These are phyloP conservation scores for Halcyon senegalensis DNA, from an alignment of 2,113 vertebrate genomes.

Conservation along the genomic window DNA sequence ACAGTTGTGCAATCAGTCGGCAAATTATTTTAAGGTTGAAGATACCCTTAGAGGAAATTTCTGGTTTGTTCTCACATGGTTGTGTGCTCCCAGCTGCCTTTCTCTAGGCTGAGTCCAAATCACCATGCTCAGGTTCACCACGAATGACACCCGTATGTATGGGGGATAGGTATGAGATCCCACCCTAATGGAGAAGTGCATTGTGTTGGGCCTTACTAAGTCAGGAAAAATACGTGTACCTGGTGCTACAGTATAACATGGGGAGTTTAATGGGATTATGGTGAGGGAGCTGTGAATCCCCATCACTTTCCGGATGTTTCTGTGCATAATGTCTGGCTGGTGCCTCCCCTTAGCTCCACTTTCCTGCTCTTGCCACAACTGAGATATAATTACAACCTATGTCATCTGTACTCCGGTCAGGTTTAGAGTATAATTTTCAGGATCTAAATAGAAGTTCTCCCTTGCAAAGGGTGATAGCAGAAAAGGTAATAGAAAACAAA, in stretches of 20 bases:
- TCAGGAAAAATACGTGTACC: not conserved
- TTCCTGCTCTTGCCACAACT: not conserved
- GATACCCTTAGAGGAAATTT: not conserved
- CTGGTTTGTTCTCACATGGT: not conserved
- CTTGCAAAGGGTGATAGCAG: not conserved
- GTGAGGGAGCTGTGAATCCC: not conserved
- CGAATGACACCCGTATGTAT: not conserved
- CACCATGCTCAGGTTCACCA: not conserved
- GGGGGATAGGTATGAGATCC: rapidly evolving
- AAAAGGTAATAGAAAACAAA: not conserved
- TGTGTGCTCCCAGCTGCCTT: not conserved
- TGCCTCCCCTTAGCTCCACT: not conserved
- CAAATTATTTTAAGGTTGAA: not conserved
- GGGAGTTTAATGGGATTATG: not conserved
- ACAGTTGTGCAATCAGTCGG: not conserved
- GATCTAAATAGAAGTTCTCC: not conserved
- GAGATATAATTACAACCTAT: not conserved
- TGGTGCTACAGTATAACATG: not conserved
- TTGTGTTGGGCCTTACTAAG: not conserved
- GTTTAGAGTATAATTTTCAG: not conserved
- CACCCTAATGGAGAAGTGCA: not conserved
- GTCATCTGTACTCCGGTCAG: not conserved
- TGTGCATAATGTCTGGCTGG: rapidly evolving
- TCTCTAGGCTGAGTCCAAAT: not conserved
- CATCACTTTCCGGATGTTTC: not conserved